These are phyloP conservation scores for Aricia artaxerxes DNA, from an alignment of 2,888 invertebrate genomes.

Conservation along the genomic window DNA sequence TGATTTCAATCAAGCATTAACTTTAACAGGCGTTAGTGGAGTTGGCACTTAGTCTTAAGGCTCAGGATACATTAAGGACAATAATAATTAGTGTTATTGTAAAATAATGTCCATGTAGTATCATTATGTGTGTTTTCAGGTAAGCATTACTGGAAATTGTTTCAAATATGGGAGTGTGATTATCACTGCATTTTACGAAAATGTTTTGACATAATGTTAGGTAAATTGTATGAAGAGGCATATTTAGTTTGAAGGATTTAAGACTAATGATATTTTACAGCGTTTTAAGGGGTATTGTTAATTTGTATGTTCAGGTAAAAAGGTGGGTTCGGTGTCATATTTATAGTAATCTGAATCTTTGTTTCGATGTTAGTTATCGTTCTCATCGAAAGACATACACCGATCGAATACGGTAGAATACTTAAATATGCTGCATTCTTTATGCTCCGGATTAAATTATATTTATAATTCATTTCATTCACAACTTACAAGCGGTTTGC, in stretches of 20 bases:
- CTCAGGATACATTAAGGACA: slow-evolving; percentile 18
- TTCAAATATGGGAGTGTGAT: slow-evolving; percentile 41
- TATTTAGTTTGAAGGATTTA: slow-evolving; percentile 8
- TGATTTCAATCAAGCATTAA: no score
- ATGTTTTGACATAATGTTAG: slow-evolving; percentile 15
- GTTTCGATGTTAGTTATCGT: slow-evolving; percentile 5
- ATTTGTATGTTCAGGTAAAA: slow-evolving; percentile 17
- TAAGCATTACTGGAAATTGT: slow-evolving; percentile 49
- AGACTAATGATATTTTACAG: slow-evolving; percentile 24
- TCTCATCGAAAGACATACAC: neutral
- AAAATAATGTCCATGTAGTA: slow-evolving; percentile 2
- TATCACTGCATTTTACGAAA: neutral
- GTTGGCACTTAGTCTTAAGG: no score
- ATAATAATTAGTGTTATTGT: neutral
- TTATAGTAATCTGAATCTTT: slow-evolving; percentile 22
- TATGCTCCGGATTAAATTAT: neutral
- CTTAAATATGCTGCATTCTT: neutral
- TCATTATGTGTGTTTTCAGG: slow-evolving; percentile 52
- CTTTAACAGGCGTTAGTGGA: no score
- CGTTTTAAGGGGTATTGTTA: neutral
- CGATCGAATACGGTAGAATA: neutral
- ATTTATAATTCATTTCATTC: slow-evolving; percentile 1
- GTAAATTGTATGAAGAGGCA: slow-evolving; percentile 26
- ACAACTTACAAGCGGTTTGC: neutral
- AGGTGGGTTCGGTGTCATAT: slow-evolving; percentile 21